phyloP scores from a whole-genome alignment of 1,140 invertebrate species.

The Procambarus clarkii region DNA sequence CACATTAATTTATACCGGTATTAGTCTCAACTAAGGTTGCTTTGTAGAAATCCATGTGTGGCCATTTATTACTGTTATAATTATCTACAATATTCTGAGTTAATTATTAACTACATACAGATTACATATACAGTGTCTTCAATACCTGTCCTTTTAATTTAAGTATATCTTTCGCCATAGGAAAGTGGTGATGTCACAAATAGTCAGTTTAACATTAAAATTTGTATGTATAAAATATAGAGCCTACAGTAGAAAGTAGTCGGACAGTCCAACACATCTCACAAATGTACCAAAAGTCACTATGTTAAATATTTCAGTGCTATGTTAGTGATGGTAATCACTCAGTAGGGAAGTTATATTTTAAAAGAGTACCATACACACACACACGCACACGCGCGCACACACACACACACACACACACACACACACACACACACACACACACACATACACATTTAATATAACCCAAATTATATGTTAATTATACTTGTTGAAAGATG shows the following conservation, averaged over 20 bases:
- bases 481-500: not conserved
- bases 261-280: slow-evolving; percentile 8
- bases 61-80: slow-evolving; percentile 16
- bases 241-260: slow-evolving; percentile 30
- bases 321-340: slow-evolving; percentile 36
- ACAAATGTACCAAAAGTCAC: slow-evolving; percentile 29
- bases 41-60: not conserved
- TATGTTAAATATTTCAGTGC: slow-evolving; percentile 13
- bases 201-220: slow-evolving; percentile 35
- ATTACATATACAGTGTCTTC: slow-evolving; percentile 26
- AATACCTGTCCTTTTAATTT: slow-evolving; percentile 4
- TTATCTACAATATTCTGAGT: slow-evolving; percentile 4
- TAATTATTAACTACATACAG: slow-evolving; percentile 4
- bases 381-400: too few relatives aligned
- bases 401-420: too few relatives aligned
- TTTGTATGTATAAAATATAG: slow-evolving; percentile 19
- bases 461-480: too few relatives aligned
- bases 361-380: slow-evolving; percentile 14
- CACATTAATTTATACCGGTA: not conserved
- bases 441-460: too few relatives aligned
- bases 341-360: slow-evolving; percentile 18
- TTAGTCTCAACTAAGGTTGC: slow-evolving; percentile 19
- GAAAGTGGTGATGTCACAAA: slow-evolving; percentile 24
- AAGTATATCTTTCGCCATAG: not conserved
- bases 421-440: too few relatives aligned